Percentiles rank a stretch among this genome's conserved stretches.
Conservation (phyloP, 2,888 invertebrate genomes). For the Morpho achilles region DNA sequence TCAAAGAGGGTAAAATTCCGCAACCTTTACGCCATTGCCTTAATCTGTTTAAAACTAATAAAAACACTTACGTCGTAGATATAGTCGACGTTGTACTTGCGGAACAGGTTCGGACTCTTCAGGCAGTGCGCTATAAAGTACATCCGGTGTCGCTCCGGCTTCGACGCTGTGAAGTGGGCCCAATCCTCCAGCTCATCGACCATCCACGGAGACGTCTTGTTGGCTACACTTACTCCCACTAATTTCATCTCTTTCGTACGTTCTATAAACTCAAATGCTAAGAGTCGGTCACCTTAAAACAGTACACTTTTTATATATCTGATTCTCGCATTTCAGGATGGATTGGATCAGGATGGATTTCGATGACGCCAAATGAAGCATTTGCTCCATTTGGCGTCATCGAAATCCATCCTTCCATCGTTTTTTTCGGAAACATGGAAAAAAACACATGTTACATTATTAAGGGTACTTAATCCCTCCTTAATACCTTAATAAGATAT, state of each 20-base stretch:
- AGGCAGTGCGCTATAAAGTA: constrained; percentile 75
- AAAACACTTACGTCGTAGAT: constrained; percentile 69
- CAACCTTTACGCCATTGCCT: too few relatives aligned
- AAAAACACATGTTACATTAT: too few relatives aligned
- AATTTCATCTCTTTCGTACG: constrained; percentile 57
- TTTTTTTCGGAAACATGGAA: too few relatives aligned
- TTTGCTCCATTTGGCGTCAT: too few relatives aligned
- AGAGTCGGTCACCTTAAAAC: constrained; percentile 47
- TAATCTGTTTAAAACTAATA: neutral
- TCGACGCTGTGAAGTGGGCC: constrained; percentile 60
- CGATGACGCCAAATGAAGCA: too few relatives aligned
- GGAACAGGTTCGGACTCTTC: constrained; percentile 63
- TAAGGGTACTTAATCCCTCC: too few relatives aligned
- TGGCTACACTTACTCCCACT: constrained; percentile 69
- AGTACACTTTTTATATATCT: too few relatives aligned
- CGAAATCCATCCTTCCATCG: too few relatives aligned
- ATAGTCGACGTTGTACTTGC: constrained; percentile 58
- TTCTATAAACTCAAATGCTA: constrained; percentile 51
- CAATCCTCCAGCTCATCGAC: constrained; percentile 71
- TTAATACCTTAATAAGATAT: too few relatives aligned
- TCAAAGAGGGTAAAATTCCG: too few relatives aligned
- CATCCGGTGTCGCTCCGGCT: constrained; percentile 61
- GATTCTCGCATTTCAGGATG: too few relatives aligned
- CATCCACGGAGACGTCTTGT: constrained; percentile 71
- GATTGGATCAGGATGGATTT: too few relatives aligned